These are phyloP conservation scores for Lophotis ruficrista DNA, from an alignment of 2,113 vertebrate species.

Conservation along the genomic window DNA sequence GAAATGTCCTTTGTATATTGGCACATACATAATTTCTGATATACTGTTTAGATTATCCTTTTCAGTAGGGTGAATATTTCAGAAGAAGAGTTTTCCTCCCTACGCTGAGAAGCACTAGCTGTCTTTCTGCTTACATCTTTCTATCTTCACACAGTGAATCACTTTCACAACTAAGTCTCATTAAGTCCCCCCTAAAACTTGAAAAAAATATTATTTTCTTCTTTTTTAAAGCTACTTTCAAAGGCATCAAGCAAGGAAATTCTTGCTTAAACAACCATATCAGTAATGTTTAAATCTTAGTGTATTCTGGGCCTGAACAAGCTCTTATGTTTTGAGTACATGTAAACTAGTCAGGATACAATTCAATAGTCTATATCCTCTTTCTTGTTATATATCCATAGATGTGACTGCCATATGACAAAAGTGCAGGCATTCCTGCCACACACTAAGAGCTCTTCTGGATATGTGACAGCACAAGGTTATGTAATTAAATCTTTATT, in stretches of 20 bases:
- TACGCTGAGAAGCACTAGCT: neutral
- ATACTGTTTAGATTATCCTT: neutral
- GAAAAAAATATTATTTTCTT: neutral
- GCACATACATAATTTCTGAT: neutral
- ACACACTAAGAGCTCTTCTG: neutral
- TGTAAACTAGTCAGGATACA: neutral
- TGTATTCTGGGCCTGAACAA: neutral
- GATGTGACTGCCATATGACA: neutral
- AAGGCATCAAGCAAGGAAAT: neutral
- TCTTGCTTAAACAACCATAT: neutral
- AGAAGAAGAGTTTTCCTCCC: neutral
- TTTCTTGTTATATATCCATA: neutral
- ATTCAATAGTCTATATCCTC: neutral
- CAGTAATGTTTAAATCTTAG: neutral
- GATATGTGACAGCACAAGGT: neutral
- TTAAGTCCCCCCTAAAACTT: conserved; percentile 1
- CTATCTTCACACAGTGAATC: neutral
- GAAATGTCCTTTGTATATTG: neutral
- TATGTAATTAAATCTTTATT: neutral
- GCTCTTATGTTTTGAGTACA: neutral
- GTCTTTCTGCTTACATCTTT: neutral
- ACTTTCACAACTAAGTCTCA: neutral
- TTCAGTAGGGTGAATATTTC: neutral
- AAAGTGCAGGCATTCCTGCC: neutral
- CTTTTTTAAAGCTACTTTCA: neutral